Conservation (phyloP, 1,140 invertebrate genomes). For the Meloidogyne chitwoodi region DNA sequence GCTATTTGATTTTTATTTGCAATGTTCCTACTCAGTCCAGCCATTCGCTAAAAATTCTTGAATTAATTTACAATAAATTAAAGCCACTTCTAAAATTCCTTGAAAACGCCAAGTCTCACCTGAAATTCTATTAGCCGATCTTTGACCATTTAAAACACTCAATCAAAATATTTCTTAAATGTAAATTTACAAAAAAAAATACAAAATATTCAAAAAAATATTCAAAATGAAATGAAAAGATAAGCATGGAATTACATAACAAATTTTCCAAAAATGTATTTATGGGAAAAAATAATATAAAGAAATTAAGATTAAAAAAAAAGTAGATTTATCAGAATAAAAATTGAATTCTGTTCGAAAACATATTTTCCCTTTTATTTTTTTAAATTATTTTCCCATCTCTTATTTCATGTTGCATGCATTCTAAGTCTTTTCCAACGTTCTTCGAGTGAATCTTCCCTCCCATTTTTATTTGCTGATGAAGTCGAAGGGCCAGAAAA, state of each 20-base stretch:
- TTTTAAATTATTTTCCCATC: not conserved
- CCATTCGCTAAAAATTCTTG: constrained; percentile 8
- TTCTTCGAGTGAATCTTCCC: constrained; percentile 19
- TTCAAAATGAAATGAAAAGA: not conserved
- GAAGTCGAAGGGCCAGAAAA: constrained; percentile 3
- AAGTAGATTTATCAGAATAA: not conserved
- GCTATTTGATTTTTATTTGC: not conserved
- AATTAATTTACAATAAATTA: not conserved
- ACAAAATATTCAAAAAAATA: constrained; percentile 3
- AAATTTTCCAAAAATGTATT: not conserved
- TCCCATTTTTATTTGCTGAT: not conserved
- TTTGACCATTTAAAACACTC: constrained; percentile 27
- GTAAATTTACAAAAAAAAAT: constrained; percentile 2
- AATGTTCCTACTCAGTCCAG: constrained; percentile 14
- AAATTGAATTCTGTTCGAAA: not conserved
- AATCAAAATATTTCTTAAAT: not conserved
- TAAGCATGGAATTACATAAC: not conserved
- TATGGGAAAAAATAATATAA: not conserved
- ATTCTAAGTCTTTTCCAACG: constrained; percentile 32
- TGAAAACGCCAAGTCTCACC: constrained; percentile 22
- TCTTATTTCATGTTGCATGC: constrained; percentile 1
- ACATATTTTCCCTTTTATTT: not conserved
- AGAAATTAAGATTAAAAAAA: not conserved
- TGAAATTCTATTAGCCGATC: constrained; percentile 35
- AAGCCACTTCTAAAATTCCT: not conserved